phyloP scores from a whole-genome alignment of 2,888 invertebrate genomes.

The Heteromyza rotundicornis region DNA sequence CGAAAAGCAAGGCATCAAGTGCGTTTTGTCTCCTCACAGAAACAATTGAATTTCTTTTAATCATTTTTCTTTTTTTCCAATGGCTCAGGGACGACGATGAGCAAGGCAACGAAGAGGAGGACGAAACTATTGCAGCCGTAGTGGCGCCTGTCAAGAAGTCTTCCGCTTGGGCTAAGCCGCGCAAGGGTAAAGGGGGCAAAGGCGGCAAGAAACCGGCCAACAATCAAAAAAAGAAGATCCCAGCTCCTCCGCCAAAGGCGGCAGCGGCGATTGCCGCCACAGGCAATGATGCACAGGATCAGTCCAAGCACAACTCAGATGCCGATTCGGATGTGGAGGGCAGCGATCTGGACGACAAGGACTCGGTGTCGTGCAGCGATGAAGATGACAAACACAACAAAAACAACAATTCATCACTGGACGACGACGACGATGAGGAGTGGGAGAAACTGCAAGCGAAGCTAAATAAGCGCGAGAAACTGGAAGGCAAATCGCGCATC shows the following conservation, averaged over 20 bases:
- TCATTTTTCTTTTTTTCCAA: neutral
- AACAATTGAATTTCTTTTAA: neutral
- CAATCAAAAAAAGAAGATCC: slow-evolving; percentile 56
- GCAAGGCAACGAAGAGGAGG: slow-evolving; percentile 65
- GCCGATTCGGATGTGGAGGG: slow-evolving; percentile 63
- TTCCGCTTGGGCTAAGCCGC: slow-evolving; percentile 82
- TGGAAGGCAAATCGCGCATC: slow-evolving; percentile 91
- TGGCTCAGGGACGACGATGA: slow-evolving; percentile 59
- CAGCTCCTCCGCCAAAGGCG: slow-evolving; percentile 57
- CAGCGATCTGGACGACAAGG: slow-evolving; percentile 64
- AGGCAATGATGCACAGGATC: slow-evolving; percentile 37
- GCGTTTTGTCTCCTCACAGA: slow-evolving; percentile 40
- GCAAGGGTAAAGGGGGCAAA: slow-evolving; percentile 68
- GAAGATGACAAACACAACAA: slow-evolving; percentile 70
- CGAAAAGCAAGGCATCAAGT: slow-evolving; percentile 71
- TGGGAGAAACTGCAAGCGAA: slow-evolving; percentile 92
- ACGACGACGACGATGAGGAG: slow-evolving; percentile 82
- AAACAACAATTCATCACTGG: slow-evolving; percentile 57
- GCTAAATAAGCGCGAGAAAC: slow-evolving; percentile 83
- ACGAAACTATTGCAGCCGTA: slow-evolving; percentile 48
- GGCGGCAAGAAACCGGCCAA: slow-evolving; percentile 55
- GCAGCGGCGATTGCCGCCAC: slow-evolving; percentile 45
- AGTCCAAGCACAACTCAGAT: slow-evolving; percentile 54
- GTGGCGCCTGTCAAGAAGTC: slow-evolving; percentile 70
- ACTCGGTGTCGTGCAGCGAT: slow-evolving; percentile 65